phyloP scores from a whole-genome alignment of 2,888 invertebrate species.

The Coleophora deauratella region DNA sequence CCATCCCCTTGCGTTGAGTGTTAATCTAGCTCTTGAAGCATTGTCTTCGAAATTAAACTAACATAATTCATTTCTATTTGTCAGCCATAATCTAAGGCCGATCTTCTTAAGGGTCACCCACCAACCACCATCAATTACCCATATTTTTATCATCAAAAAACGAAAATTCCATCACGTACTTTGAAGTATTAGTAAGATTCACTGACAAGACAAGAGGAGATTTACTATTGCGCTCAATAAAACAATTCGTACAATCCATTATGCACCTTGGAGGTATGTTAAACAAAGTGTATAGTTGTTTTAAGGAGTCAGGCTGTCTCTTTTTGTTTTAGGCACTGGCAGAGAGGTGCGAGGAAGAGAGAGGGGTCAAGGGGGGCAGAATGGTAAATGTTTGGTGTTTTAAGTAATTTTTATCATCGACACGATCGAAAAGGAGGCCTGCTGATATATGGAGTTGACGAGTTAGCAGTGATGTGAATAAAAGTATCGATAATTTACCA shows the following conservation, averaged over 20 bases:
- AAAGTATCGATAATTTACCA: slow-evolving; percentile 31
- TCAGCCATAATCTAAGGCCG: slow-evolving; percentile 29
- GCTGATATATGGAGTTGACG: slow-evolving; percentile 64
- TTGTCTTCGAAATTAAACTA: too few species aligned
- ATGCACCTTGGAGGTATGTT: slow-evolving; percentile 17
- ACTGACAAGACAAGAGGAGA: slow-evolving; percentile 50
- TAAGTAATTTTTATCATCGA: slow-evolving; percentile 73
- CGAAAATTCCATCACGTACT: slow-evolving; percentile 50
- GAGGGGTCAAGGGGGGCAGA: slow-evolving; percentile 42
- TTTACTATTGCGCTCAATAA: slow-evolving; percentile 33
- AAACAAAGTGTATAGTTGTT: slow-evolving; percentile 29
- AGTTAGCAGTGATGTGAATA: slow-evolving; percentile 41
- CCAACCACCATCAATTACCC: slow-evolving; percentile 41
- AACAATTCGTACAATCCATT: slow-evolving; percentile 19
- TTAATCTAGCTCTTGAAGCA: too few species aligned
- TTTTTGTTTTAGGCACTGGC: slow-evolving; percentile 18
- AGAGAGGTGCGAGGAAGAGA: slow-evolving; percentile 32
- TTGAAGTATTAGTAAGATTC: slow-evolving; percentile 48
- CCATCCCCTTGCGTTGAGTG: too few species aligned
- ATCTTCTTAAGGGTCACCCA: slow-evolving; percentile 19
- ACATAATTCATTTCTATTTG: slow-evolving; percentile 24
- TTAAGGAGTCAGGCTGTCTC: slow-evolving; percentile 18
- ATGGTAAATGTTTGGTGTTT: slow-evolving; percentile 70
- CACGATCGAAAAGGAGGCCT: slow-evolving; percentile 65
- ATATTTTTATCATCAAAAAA: slow-evolving; percentile 44